Base-by-base conservation (phyloP, 2,888 invertebrate species). In the Salticus scenicus region DNA sequence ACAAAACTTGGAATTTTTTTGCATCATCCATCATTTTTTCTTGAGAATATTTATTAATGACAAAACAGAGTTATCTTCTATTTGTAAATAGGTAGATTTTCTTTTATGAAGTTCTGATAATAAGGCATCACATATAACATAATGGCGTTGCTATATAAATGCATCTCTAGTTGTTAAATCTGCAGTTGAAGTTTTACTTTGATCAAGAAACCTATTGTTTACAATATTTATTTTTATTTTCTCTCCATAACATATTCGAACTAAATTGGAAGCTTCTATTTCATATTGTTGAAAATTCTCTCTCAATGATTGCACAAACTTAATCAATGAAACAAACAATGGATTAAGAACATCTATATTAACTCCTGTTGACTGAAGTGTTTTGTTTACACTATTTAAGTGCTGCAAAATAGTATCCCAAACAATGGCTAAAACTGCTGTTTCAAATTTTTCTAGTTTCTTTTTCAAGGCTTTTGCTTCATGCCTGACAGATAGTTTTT, bases 41-140 rank as follows among this genome's bases (percentile, higher is more conserved):
- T 12, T 8, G n/a, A 57, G 20, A 24, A 24, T 8, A 7, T 5
- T n/a, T 10, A n/a, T 57, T 57, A 20, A 10, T n/a, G 8, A 57
- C 8, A 57, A 57, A 57, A n/a, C 57, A 57, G 20, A 57, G 20
- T 20, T 12, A n/a, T 57, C 57, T n/a, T 57, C 57, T n/a, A 57
- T n/a, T 24, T 57, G 8, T 1, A 20, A 14, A n/a, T 57, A 57
- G 14, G 57, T 20, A 0, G 14, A 1, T 24, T 24, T 57, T 57
- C 57, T 57, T 57, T n/a, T 57, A 27, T 28, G 17, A 0, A 67
- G 31, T 1, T 67, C 30, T 17, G 31, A 1, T 1, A 31, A 1
- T 20, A 67, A 31, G 30, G 28, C 30, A 67, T 67, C 31, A 27
- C 33, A 33, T n/a, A 33, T 67, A 5, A 67, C 67, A 67, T 67